Evolutionary conservation across 2,888 invertebrate species (phyloP).

Genomic region (Folsomia manolachei): DNA sequence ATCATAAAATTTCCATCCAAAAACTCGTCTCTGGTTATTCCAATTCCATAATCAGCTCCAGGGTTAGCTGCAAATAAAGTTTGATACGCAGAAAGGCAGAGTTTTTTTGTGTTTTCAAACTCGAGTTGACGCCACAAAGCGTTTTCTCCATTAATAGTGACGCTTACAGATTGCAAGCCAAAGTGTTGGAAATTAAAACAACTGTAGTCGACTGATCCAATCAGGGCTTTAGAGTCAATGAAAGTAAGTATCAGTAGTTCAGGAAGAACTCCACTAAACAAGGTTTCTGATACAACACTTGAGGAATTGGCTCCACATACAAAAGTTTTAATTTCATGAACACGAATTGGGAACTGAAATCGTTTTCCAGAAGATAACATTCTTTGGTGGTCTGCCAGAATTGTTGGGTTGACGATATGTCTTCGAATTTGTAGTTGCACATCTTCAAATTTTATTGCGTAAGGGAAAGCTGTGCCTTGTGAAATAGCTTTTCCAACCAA

Average conservation of each 20-base stretch:
- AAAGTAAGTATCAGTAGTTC: not conserved
- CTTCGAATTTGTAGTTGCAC: not conserved
- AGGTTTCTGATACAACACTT: not conserved
- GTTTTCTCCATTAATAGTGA: slow-evolving; percentile 9
- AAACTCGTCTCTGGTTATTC: not conserved
- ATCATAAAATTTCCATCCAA: not conserved
- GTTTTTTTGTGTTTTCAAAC: not conserved
- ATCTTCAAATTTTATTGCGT: slow-evolving; percentile 4
- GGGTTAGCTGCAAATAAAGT: not conserved
- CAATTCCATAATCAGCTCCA: not conserved
- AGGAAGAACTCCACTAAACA: not conserved
- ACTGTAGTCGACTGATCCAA: not conserved
- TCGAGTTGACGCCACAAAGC: not conserved
- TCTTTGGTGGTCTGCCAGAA: not conserved
- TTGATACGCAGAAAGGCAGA: not conserved
- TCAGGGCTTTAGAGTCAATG: not conserved
- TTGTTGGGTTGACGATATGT: not conserved
- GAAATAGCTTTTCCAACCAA: not conserved
- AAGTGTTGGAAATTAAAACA: not conserved
- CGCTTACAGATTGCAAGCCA: not conserved
- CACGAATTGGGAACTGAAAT: not conserved
- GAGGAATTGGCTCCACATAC: not conserved
- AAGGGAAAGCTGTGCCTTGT: not conserved
- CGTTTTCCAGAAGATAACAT: not conserved
- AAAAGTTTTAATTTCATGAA: slow-evolving; percentile 5